Base-by-base conservation (phyloP, 1,140 invertebrate genomes). In the Drosophila virilis region DNA sequence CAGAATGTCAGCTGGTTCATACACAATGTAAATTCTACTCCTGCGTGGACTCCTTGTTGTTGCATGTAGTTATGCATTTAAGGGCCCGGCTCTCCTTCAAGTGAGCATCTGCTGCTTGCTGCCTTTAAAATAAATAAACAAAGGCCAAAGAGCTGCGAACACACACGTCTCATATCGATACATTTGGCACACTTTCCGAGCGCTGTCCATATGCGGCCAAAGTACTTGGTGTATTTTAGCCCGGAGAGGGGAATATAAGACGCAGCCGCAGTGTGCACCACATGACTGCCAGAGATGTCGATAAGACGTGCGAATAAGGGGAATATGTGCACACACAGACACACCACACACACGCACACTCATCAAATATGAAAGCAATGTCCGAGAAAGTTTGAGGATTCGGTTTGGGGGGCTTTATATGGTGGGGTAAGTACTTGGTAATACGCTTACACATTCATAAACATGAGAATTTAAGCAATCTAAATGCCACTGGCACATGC, bases 401-500 rank as follows among this genome's bases (percentile, higher is more conserved):
- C 4, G 8, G 32, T 28, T 28, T 28, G 33, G 32, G 33, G 13
- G 38, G 15, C 40, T 17, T 22, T 28, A 28, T 45, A 28, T 13
- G 10, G 13, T 32, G 48, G 7, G 9, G 12, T 55, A 13, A 54
- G 40, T 54, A 54, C 43, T 13, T 51, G 12, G 12, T 57, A 74
- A 74, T 74, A 57, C 71, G 71, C 66, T 74, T 74, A 74, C 71
- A 74, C 65, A 74, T 77, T 73, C 62, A 65, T 74, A 69, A 58
- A 77, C 65, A 74, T 77, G 52, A 13, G 32, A 69, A 46, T 55
- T 75, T 37, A 70, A 60, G 51, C 66, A 75, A 78, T 58, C 54
- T 78, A 70, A 75, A 75, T 22, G 58, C 59, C 65, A 70, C 13
- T 50, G 66, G 57, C 76, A 75, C 67, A 71, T 71, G 60, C 67